Evolutionary conservation across 2,797 vertebrate genomes (phyloP).

Genomic region (Myiothlypis coronata): DNA sequence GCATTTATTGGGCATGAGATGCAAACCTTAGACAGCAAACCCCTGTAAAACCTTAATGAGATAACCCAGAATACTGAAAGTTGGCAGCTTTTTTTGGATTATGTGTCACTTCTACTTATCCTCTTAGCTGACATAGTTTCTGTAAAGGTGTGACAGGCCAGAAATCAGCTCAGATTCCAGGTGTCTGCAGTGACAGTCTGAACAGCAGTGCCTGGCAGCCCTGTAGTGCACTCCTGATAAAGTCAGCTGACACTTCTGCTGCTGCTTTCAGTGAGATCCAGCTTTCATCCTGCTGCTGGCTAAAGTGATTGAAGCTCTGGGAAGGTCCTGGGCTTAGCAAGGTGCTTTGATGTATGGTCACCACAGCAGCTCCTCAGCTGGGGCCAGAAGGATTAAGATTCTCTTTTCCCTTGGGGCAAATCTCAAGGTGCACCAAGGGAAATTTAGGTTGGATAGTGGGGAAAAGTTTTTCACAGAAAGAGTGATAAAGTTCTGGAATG

Average conservation of each 20-base stretch:
- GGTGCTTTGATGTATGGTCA: not conserved
- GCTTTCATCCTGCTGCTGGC: not conserved
- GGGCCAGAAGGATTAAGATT: not conserved
- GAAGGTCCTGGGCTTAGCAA: not conserved
- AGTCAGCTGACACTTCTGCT: not conserved
- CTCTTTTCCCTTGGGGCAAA: not conserved
- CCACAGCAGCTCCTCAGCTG: not conserved
- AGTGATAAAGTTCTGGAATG: not conserved
- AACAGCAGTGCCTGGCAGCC: not conserved
- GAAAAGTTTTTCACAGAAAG: not conserved
- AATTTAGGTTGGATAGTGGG: rapidly evolving
- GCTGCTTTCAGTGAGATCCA: not conserved
- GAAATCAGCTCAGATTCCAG: not conserved
- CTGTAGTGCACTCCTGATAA: not conserved
- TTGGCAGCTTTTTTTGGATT: not conserved
- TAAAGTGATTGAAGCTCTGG: not conserved
- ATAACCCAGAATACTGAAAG: not conserved
- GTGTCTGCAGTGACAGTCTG: not conserved
- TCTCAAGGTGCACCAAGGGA: not conserved
- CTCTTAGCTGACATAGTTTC: not conserved
- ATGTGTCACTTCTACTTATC: not conserved
- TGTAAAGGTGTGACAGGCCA: not conserved
- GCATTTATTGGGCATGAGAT: not conserved
- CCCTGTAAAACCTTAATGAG: not conserved
- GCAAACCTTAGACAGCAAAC: not conserved